Evolutionary conservation across 1,140 invertebrate species (phyloP).

Genomic region (Brachionus rotundiformis): DNA sequence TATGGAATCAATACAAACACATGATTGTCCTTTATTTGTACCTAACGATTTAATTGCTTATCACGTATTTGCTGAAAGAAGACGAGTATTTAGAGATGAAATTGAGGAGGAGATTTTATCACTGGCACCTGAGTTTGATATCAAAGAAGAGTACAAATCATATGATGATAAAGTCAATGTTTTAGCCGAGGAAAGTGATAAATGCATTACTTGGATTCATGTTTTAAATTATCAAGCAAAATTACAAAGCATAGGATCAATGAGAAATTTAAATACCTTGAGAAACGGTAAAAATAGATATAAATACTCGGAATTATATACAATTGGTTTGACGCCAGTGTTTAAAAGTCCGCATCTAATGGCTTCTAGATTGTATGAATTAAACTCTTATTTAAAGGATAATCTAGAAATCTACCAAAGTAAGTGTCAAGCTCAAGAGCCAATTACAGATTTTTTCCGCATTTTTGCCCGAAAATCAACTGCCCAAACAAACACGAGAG

Average conservation of each 20-base stretch:
- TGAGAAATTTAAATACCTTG: slow-evolving; percentile 42
- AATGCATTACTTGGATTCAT: slow-evolving; percentile 48
- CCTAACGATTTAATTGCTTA: slow-evolving; percentile 31
- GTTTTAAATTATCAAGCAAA: slow-evolving; percentile 47
- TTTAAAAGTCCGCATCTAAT: slow-evolving; percentile 20
- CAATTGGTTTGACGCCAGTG: slow-evolving; percentile 15
- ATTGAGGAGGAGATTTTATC: slow-evolving; percentile 42
- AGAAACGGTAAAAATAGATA: slow-evolving; percentile 37
- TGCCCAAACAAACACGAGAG: slow-evolving; percentile 4
- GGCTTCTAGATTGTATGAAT: neutral
- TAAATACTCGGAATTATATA: slow-evolving; percentile 44
- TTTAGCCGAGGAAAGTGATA: slow-evolving; percentile 35
- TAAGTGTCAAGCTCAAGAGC: neutral
- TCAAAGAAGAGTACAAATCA: slow-evolving; percentile 18
- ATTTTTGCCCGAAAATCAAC: slow-evolving; percentile 32
- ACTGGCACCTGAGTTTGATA: slow-evolving; percentile 36
- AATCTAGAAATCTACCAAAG: neutral
- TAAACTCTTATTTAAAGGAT: neutral
- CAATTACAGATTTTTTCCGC: slow-evolving; percentile 6
- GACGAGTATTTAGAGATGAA: slow-evolving; percentile 7
- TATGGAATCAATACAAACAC: neutral
- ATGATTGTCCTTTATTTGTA: neutral
- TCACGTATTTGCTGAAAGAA: slow-evolving; percentile 37
- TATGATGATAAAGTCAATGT: slow-evolving; percentile 34
- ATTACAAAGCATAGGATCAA: slow-evolving; percentile 19